These are phyloP conservation scores for Phycodurus eques DNA, from an alignment of 2,113 vertebrate genomes.

Conservation along the genomic window DNA sequence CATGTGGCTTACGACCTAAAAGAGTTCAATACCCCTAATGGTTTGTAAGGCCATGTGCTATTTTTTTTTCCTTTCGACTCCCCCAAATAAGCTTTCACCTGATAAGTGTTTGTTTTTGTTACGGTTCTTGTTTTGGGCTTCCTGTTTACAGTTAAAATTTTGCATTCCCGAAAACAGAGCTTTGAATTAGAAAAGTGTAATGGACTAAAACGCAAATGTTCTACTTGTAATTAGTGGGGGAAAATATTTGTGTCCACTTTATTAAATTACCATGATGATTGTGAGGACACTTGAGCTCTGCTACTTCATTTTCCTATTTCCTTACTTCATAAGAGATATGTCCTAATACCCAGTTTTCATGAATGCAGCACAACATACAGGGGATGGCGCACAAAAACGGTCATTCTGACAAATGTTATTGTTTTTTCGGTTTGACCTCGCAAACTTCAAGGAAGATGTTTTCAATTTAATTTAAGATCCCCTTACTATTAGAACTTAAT, in stretches of 20 bases:
- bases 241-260: too few relatives aligned
- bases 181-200: neutral
- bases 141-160: slow-evolving; percentile 1
- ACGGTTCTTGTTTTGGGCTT: neutral
- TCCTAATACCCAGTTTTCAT: neutral
- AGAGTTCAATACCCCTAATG: neutral
- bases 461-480: neutral
- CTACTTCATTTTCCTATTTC: neutral
- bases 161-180: neutral
- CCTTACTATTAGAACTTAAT: neutral
- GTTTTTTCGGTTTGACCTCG: neutral
- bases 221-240: neutral
- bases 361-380: neutral
- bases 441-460: neutral
- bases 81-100: neutral
- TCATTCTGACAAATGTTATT: neutral
- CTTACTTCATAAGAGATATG: neutral
- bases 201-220: neutral
- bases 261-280: too few relatives aligned
- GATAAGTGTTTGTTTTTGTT: neutral
- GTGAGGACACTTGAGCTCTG: neutral
- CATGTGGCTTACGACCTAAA: neutral
- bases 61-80: neutral
- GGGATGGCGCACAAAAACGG: neutral
- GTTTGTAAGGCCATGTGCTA: neutral